Evolutionary conservation across 2,113 vertebrate genomes (phyloP).

Genomic region (Oryzias melastigma): DNA sequence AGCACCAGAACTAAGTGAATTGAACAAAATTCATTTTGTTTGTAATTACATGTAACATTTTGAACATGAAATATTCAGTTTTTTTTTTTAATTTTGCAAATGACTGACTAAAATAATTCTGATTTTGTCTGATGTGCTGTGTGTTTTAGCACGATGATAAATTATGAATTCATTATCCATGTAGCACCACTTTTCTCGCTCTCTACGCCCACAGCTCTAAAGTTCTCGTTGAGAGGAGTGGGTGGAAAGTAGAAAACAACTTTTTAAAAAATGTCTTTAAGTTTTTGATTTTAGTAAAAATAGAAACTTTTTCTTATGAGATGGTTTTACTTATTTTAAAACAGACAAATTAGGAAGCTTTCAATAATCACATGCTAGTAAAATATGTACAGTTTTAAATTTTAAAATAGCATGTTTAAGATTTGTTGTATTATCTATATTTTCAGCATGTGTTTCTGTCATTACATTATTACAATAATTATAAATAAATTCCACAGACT

Average conservation of each 20-base stretch:
- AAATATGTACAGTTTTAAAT: no score
- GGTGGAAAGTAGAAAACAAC: slow-evolving; percentile 48
- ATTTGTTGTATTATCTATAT: no score
- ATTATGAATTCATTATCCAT: slow-evolving; percentile 59
- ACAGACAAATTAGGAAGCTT: no score
- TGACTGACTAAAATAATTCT: slow-evolving; percentile 50
- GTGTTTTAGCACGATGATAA: slow-evolving; percentile 47
- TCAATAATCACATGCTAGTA: no score
- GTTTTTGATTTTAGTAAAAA: slow-evolving; percentile 5
- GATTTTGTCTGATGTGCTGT: slow-evolving; percentile 40
- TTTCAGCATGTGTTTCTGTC: no score
- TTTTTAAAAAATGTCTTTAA: slow-evolving; percentile 31
- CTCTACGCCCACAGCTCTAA: slow-evolving; percentile 36
- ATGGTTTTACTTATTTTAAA: no score
- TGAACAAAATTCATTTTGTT: background rate
- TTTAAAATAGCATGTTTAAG: no score
- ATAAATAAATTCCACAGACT: no score
- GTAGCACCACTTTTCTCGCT: slow-evolving; percentile 35
- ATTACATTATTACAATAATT: no score
- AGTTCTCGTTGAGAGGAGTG: slow-evolving; percentile 48
- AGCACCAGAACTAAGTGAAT: background rate
- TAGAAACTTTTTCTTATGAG: no score
- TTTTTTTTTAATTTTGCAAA: slow-evolving; percentile 40
- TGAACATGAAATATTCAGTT: slow-evolving; percentile 51
- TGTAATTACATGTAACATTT: slow-evolving; percentile 10